A percentile compares a stretch with the other conserved stretches of the same genome.
phyloP scores from a whole-genome alignment of 2,888 invertebrate genomes.

The Philereme vetulata region DNA sequence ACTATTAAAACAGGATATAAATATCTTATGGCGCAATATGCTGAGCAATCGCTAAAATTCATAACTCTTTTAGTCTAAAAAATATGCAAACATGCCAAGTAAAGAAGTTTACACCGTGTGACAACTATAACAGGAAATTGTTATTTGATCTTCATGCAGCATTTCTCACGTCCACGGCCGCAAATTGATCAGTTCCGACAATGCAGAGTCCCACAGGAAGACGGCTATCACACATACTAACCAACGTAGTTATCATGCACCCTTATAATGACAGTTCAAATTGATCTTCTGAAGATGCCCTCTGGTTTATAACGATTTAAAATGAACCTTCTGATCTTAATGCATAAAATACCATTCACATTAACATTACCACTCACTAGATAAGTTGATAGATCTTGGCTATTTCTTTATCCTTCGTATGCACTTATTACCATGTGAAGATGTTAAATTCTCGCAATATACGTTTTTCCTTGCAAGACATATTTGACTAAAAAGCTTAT shows the following conservation, averaged over 20 bases:
- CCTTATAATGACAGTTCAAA: slow-evolving; percentile 26
- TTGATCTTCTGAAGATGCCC: slow-evolving; percentile 20
- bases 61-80: too few relatives aligned
- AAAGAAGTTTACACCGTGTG: not conserved
- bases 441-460: too few relatives aligned
- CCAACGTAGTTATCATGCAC: slow-evolving; percentile 36
- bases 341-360: too few relatives aligned
- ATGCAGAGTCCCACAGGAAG: slow-evolving; percentile 47
- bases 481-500: not conserved
- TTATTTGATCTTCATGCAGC: slow-evolving; percentile 13
- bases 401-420: too few relatives aligned
- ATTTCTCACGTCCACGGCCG: slow-evolving; percentile 14
- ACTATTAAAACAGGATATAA: too few relatives aligned
- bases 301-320: not conserved
- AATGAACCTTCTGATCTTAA: too few relatives aligned
- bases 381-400: too few relatives aligned
- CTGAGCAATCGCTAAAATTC: too few relatives aligned
- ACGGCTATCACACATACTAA: slow-evolving; percentile 45
- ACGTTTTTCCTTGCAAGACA: not conserved
- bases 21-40: too few relatives aligned
- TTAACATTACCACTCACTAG: too few relatives aligned
- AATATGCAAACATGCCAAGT: too few relatives aligned
- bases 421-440: too few relatives aligned
- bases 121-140: slow-evolving; percentile 14
- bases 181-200: slow-evolving; percentile 12